Evolutionary conservation across 1,140 invertebrate genomes (phyloP).

Genomic region (Camponotus pennsylvanicus): DNA sequence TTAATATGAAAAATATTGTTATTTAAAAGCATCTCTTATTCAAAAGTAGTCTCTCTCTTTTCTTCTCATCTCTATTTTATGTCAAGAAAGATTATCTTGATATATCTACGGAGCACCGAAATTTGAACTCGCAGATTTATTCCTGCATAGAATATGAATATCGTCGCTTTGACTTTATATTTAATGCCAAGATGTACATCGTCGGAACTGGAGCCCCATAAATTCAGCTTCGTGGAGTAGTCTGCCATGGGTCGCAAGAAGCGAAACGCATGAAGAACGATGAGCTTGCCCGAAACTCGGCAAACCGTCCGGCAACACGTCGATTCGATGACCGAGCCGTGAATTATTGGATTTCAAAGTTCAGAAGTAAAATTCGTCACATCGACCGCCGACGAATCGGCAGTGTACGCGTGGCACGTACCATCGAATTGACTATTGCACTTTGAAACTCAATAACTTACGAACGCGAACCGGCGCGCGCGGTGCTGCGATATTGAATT

Average conservation of each 20-base stretch:
- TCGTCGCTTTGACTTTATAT: constrained; percentile 30
- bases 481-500: constrained; percentile 63
- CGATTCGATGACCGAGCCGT: constrained; percentile 48
- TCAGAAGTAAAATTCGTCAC: constrained; percentile 68
- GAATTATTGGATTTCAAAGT: constrained; percentile 70
- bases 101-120: background rate
- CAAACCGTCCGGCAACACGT: constrained; percentile 59
- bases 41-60: background rate
- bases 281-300: constrained; percentile 35
- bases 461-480: constrained; percentile 40
- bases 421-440: constrained; percentile 59
- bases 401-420: constrained; percentile 52
- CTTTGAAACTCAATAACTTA: constrained; percentile 69
- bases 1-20: constrained; percentile 31
- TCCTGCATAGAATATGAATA: constrained; percentile 9
- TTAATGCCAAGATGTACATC: constrained; percentile 30
- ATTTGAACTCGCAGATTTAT: constrained; percentile 30
- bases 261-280: constrained; percentile 51
- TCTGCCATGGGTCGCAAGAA: constrained; percentile 31
- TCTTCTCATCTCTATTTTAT: background rate
- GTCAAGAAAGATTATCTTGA: background rate
- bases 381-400: constrained; percentile 46
- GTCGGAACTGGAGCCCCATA: constrained; percentile 2
- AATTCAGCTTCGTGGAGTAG: constrained; percentile 26
- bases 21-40: constrained; percentile 29